These are phyloP conservation scores for Prionace glauca DNA, from an alignment of 2,797 vertebrate species.

Conservation along the genomic window DNA sequence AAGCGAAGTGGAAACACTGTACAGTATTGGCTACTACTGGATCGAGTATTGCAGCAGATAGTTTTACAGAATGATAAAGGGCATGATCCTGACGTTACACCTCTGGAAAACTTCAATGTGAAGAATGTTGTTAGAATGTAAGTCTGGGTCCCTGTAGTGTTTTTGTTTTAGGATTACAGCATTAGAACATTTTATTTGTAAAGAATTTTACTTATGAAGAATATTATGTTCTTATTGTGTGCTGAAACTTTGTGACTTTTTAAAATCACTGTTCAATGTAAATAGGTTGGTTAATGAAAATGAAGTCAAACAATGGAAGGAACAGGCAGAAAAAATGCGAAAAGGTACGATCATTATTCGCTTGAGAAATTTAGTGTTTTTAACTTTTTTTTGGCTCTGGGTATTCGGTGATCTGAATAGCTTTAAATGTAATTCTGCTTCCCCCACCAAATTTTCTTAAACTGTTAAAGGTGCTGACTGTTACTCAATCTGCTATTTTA, in stretches of 20 bases:
- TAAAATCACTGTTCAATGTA: constrained; percentile 4
- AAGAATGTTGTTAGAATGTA: constrained; percentile 97
- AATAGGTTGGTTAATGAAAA: constrained; percentile 96
- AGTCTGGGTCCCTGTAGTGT: constrained; percentile 48
- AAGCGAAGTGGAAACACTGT: constrained; percentile 95
- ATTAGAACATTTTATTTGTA: no score
- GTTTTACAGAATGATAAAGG: constrained; percentile 96
- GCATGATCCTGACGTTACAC: constrained; percentile 88
- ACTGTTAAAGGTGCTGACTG: neutral
- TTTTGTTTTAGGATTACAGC: no score
- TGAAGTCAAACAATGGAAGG: constrained; percentile 98
- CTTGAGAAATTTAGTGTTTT: constrained; percentile 12
- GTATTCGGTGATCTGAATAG: no score
- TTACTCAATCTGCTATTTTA: neutral
- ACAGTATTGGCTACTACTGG: constrained; percentile 95
- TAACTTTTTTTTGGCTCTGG: neutral
- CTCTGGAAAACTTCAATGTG: constrained; percentile 97
- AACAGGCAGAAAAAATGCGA: constrained; percentile 97
- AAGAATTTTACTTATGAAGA: neutral
- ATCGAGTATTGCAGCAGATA: constrained; percentile 95
- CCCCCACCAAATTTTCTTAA: neutral
- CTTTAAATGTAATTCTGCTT: neutral
- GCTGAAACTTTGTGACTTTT: neutral
- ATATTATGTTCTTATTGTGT: neutral
- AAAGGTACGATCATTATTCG: constrained; percentile 69